Evolutionary conservation across 2,888 invertebrate genomes (phyloP).

Genomic region (Polymixis flavicincta): DNA sequence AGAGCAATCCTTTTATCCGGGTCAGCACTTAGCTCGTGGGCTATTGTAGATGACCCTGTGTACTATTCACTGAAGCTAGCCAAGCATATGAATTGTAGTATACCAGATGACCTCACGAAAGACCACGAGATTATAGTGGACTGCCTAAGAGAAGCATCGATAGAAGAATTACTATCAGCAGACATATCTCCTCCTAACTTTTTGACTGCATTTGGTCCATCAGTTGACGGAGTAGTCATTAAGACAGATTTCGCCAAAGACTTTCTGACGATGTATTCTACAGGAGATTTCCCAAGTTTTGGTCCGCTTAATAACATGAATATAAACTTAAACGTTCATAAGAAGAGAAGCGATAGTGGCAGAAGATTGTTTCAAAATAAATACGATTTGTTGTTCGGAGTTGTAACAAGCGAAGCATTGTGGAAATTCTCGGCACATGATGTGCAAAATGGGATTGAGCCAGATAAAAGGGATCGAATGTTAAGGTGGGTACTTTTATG

Average conservation of each 20-base stretch:
- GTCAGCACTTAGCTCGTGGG: constrained; percentile 97
- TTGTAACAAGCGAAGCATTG: constrained; percentile 97
- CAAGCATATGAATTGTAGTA: constrained; percentile 94
- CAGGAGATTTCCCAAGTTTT: constrained; percentile 91
- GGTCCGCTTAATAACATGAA: constrained; percentile 91
- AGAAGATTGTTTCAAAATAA: constrained; percentile 91
- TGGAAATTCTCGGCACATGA: constrained; percentile 97
- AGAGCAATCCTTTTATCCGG: constrained; percentile 96
- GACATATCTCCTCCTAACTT: constrained; percentile 95
- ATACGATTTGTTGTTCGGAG: constrained; percentile 97
- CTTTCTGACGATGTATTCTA: constrained; percentile 93
- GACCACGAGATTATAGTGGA: constrained; percentile 96
- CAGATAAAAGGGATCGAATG: constrained; percentile 96
- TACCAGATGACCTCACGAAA: constrained; percentile 95
- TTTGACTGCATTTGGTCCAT: constrained; percentile 97
- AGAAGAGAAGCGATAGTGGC: constrained; percentile 91
- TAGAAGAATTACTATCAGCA: constrained; percentile 93
- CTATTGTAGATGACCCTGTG: constrained; percentile 96
- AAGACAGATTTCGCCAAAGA: constrained; percentile 96
- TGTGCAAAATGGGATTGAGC: constrained; percentile 96
- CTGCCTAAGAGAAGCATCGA: constrained; percentile 94
- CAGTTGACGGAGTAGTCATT: constrained; percentile 98
- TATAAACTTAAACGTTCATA: constrained; percentile 88
- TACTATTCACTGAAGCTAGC: constrained; percentile 95
- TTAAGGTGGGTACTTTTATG: constrained; percentile 84